phyloP scores from a whole-genome alignment of 2,888 invertebrate species.

The Eledone cirrhosa region DNA sequence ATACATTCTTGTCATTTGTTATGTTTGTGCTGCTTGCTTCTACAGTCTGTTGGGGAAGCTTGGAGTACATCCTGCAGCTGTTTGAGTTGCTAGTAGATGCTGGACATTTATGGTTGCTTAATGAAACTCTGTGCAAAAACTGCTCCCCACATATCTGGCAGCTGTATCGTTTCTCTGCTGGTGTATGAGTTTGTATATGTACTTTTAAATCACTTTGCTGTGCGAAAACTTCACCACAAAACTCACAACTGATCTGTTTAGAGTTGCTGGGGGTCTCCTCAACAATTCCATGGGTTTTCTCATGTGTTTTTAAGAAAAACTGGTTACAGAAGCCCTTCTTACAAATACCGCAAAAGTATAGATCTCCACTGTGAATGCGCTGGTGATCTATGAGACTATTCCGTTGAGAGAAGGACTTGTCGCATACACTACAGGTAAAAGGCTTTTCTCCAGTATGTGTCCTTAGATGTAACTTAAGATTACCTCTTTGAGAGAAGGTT shows the following conservation, averaged over 20 bases:
- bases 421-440: not conserved
- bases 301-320: constrained; percentile 4
- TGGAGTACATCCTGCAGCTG: not conserved
- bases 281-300: constrained; percentile 9
- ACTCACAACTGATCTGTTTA: constrained; percentile 25
- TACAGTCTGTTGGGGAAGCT: not conserved
- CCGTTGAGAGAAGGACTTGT: constrained; percentile 9
- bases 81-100: not conserved
- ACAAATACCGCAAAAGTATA: constrained; percentile 11
- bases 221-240: constrained; percentile 21
- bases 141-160: constrained; percentile 15
- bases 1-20: not conserved
- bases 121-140: not conserved
- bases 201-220: constrained; percentile 8
- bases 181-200: not conserved
- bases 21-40: not conserved
- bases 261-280: not conserved
- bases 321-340: constrained; percentile 24
- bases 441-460: constrained; percentile 14
- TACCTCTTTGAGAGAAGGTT: constrained; percentile 10
- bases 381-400: constrained; percentile 18
- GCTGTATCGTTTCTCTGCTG: not conserved
- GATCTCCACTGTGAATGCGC: constrained; percentile 11
- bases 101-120: constrained; percentile 1
- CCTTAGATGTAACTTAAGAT: not conserved